Conservation (phyloP, 2,797 vertebrate species). For the Buceros bicornis region DNA sequence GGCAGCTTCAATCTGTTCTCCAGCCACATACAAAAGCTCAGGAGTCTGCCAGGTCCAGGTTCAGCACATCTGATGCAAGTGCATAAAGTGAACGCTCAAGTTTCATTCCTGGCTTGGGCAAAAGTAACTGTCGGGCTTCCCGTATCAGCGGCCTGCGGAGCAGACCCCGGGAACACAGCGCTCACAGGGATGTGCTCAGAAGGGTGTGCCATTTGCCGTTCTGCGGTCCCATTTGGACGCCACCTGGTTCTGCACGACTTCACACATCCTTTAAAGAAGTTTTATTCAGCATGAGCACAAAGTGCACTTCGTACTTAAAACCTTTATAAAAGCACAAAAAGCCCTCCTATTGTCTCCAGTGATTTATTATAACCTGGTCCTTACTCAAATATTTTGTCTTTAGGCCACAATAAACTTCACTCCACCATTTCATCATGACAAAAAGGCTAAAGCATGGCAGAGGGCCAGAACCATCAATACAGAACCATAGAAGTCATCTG, state of each 20-base stretch:
- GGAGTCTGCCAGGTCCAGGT: slow-evolving; percentile 12
- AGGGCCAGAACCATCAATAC: slow-evolving; percentile 2
- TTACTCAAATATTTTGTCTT: neutral
- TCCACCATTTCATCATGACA: neutral
- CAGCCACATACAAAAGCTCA: slow-evolving; percentile 18
- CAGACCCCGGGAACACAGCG: neutral
- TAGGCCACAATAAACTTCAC: neutral
- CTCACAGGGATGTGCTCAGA: slow-evolving; percentile 40
- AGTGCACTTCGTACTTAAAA: slow-evolving; percentile 66
- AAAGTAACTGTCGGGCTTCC: neutral
- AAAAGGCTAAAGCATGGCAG: slow-evolving; percentile 21
- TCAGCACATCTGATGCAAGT: slow-evolving; percentile 34
- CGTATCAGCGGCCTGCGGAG: neutral
- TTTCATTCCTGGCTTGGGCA: slow-evolving; percentile 61
- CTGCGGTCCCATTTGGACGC: slow-evolving; percentile 56
- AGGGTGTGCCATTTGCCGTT: slow-evolving; percentile 5
- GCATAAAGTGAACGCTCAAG: slow-evolving; percentile 22
- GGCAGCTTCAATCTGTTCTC: slow-evolving; percentile 14
- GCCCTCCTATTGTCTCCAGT: slow-evolving; percentile 18
- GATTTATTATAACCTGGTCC: slow-evolving; percentile 14
- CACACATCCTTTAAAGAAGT: slow-evolving; percentile 62
- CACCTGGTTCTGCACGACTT: slow-evolving; percentile 55
- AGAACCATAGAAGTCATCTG: neutral
- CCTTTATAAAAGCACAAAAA: slow-evolving; percentile 61
- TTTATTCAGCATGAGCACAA: slow-evolving; percentile 68